Conservation (phyloP, 2,797 vertebrate species). For the Gila robusta region DNA sequence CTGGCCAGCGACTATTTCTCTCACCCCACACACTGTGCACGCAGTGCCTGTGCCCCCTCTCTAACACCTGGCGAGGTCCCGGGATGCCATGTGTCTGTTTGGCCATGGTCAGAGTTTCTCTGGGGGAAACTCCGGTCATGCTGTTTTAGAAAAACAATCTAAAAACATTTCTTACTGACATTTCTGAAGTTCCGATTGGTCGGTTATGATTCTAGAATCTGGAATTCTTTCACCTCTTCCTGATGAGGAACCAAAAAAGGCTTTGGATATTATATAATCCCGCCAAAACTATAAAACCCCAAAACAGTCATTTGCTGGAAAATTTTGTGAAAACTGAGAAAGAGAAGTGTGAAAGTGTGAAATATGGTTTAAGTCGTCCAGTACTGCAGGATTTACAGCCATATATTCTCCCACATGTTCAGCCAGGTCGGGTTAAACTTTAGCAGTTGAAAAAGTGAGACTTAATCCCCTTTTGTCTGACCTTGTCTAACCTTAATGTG, state of each 20-base stretch:
- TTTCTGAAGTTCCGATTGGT: neutral
- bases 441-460: constrained; percentile 17
- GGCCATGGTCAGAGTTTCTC: constrained; percentile 24
- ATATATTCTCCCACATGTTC: constrained; percentile 25
- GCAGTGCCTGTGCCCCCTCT: constrained; percentile 12
- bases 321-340: constrained; percentile 29
- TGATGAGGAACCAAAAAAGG: constrained; percentile 6
- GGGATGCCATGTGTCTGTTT: constrained; percentile 41
- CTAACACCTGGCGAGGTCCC: constrained; percentile 45
- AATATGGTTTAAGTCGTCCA: constrained; percentile 41
- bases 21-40: constrained; percentile 35
- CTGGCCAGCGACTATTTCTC: constrained; percentile 48
- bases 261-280: constrained; percentile 6
- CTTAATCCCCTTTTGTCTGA: constrained; percentile 18
- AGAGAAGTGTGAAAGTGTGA: constrained; percentile 45
- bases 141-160: constrained; percentile 12
- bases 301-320: constrained; percentile 26
- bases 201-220: neutral
- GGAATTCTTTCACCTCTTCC: neutral
- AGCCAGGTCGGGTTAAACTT: constrained; percentile 15
- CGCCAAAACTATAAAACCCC: constrained; percentile 26
- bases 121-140: constrained; percentile 25
- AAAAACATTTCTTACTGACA: neutral
- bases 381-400: constrained; percentile 10
- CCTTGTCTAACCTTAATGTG: constrained; percentile 15